Conservation (phyloP, 2,888 invertebrate species). For the Brachyopa scutellaris region DNA sequence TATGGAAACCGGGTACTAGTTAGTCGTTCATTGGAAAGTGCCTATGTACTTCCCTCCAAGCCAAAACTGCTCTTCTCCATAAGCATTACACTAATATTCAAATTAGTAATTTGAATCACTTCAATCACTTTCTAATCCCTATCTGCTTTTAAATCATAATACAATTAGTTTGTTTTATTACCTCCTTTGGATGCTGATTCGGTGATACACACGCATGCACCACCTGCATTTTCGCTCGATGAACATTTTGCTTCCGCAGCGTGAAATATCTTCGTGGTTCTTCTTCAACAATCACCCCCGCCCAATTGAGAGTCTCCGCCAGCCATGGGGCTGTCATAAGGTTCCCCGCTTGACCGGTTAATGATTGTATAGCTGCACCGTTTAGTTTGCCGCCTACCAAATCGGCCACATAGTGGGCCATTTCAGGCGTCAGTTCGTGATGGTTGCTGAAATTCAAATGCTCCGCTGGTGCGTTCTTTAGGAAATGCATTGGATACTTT, state of each 20-base stretch:
- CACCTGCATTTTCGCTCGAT: conserved; percentile 84
- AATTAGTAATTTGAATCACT: no score
- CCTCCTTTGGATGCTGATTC: conserved; percentile 89
- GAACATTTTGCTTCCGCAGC: conserved; percentile 84
- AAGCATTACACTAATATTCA: no score
- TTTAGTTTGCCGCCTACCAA: conserved; percentile 82
- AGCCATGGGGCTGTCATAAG: conserved; percentile 88
- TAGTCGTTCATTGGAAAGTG: no score
- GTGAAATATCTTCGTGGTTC: conserved; percentile 90
- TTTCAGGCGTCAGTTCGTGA: conserved; percentile 78
- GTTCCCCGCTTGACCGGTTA: conserved; percentile 84
- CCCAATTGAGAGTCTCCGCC: conserved; percentile 88
- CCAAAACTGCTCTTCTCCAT: no score
- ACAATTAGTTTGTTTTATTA: conserved; percentile 76
- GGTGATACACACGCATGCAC: conserved; percentile 92
- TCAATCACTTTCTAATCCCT: background rate
- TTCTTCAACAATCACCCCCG: conserved; percentile 89
- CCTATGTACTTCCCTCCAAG: no score
- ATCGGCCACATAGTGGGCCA: conserved; percentile 80
- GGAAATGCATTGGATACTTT: conserved; percentile 80
- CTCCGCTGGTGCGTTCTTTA: conserved; percentile 75
- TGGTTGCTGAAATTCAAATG: conserved; percentile 77
- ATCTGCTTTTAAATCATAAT: conserved; percentile 7
- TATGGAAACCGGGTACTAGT: no score
- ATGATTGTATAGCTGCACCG: conserved; percentile 88